Percentiles rank a stretch among this genome's conserved stretches.
phyloP scores from a whole-genome alignment of 2,797 vertebrate genomes.

The Pangasius mekongensis region DNA sequence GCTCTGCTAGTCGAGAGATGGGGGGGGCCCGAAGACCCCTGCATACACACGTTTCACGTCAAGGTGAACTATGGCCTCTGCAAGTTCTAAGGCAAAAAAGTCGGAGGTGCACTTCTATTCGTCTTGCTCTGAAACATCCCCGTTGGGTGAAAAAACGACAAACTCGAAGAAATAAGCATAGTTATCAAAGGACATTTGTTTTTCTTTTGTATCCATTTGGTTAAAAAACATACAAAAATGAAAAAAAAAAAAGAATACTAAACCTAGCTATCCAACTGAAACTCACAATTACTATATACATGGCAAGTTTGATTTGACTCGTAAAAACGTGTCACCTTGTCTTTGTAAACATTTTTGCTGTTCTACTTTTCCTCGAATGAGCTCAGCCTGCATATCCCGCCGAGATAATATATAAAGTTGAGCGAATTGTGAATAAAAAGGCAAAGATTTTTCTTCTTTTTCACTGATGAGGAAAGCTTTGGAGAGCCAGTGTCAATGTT shows the following conservation, averaged over 20 bases:
- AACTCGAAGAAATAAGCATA: conserved; percentile 67
- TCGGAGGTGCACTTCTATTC: conserved; percentile 93
- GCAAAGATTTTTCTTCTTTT: conserved; percentile 63
- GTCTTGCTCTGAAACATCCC: conserved; percentile 85
- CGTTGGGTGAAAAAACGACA: conserved; percentile 63
- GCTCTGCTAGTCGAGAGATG: conserved; percentile 92
- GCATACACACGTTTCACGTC: conserved; percentile 98
- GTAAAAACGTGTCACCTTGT: conserved; percentile 60
- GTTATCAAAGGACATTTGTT: conserved; percentile 60
- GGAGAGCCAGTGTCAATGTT: conserved; percentile 80
- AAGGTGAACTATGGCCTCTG: conserved; percentile 99
- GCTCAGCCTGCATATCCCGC: conserved; percentile 67
- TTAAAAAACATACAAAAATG: conserved; percentile 57
- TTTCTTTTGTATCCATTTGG: conserved; percentile 42
- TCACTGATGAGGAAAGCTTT: conserved; percentile 70
- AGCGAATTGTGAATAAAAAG: conserved; percentile 72
- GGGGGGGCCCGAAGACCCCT: conserved; percentile 87
- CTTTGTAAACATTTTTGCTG: conserved; percentile 77
- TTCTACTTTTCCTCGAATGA: conserved; percentile 60
- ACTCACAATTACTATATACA: conserved; percentile 65
- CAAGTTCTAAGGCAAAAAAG: conserved; percentile 99
- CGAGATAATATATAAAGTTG: conserved; percentile 67
- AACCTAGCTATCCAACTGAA: conserved; percentile 58
- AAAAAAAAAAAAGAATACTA: conserved; percentile 39
- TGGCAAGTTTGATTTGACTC: conserved; percentile 60